Percentiles rank a stretch among this genome's conserved stretches.
phyloP scores from a whole-genome alignment of 2,888 invertebrate genomes.

The Eudiplozoon nipponicum region DNA sequence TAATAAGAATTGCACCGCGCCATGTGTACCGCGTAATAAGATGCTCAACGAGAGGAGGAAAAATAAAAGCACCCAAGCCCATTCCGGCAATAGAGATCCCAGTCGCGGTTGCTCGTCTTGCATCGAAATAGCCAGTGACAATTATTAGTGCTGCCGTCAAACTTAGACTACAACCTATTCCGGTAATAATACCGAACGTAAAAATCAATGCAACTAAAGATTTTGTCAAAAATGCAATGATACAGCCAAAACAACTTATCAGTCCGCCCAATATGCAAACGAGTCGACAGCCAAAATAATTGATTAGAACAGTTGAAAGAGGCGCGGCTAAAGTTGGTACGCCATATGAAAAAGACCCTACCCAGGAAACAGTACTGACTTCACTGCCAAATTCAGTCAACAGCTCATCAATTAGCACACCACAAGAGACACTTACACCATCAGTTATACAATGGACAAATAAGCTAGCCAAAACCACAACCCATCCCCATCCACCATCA shows the following conservation, averaged over 20 bases:
- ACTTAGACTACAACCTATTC: not conserved
- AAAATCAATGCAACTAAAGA: not conserved
- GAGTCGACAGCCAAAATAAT: conserved; percentile 5
- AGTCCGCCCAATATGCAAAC: conserved; percentile 2
- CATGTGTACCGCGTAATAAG: conserved; percentile 11
- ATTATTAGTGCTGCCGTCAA: not conserved
- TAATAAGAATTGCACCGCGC: conserved; percentile 9
- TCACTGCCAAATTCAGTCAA: not conserved
- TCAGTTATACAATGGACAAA: not conserved
- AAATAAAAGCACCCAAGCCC: conserved; percentile 10
- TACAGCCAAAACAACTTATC: not conserved
- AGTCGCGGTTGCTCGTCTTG: not conserved
- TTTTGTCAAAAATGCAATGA: not conserved
- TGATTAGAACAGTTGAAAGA: not conserved
- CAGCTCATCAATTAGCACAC: not conserved
- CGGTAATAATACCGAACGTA: conserved; percentile 1
- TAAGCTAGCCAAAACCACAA: conserved; percentile 22
- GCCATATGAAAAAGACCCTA: conserved; percentile 1
- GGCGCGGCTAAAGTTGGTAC: not conserved
- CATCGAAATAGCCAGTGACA: not conserved
- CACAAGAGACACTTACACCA: not conserved
- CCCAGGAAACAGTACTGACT: not conserved
- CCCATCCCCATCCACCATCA: conserved; percentile 25
- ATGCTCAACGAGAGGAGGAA: conserved; percentile 6
- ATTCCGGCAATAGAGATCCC: conserved; percentile 5